These are phyloP conservation scores for Ancistrus triradiatus DNA, from an alignment of 2,113 vertebrate species.

Conservation along the genomic window DNA sequence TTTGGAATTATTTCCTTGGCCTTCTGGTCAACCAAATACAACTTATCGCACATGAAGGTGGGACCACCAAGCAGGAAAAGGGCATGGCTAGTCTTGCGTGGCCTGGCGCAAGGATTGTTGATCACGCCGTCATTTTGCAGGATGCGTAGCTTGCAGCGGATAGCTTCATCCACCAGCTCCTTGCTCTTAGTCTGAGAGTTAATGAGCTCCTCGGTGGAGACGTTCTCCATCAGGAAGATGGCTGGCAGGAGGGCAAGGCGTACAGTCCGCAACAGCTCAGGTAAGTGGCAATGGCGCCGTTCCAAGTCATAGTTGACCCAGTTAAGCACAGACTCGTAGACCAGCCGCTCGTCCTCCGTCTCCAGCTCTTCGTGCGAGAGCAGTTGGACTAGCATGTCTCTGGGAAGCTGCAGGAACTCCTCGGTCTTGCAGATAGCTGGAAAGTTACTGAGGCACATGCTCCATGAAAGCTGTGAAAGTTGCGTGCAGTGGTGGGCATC, in stretches of 20 bases:
- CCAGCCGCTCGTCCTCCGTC: constrained; percentile 76
- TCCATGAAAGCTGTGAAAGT: constrained; percentile 77
- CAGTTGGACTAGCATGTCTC: constrained; percentile 75
- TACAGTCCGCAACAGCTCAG: constrained; percentile 72
- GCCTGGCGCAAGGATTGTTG: constrained; percentile 74
- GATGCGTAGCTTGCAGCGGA: constrained; percentile 76
- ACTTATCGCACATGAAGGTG: constrained; percentile 81
- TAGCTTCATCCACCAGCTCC: constrained; percentile 76
- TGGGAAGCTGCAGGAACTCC: constrained; percentile 77
- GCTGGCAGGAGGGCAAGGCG: constrained; percentile 75
- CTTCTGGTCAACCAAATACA: constrained; percentile 78
- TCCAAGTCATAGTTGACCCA: constrained; percentile 79
- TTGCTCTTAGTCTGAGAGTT: constrained; percentile 71
- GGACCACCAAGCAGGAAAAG: constrained; percentile 77
- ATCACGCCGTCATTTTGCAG: constrained; percentile 80
- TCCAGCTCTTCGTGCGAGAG: constrained; percentile 78
- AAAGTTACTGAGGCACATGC: constrained; percentile 79
- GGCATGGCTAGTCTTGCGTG: constrained; percentile 77
- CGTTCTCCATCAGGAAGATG: constrained; percentile 75
- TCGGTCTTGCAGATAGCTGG: constrained; percentile 76
- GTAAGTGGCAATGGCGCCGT: constrained; percentile 66
- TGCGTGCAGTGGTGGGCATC: constrained; percentile 78
- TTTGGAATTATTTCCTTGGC: constrained; percentile 80
- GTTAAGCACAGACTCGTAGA: constrained; percentile 77
- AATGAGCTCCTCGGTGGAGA: constrained; percentile 74